Conservation (phyloP, 2,113 vertebrate genomes). For the Xenus cinereus region DNA sequence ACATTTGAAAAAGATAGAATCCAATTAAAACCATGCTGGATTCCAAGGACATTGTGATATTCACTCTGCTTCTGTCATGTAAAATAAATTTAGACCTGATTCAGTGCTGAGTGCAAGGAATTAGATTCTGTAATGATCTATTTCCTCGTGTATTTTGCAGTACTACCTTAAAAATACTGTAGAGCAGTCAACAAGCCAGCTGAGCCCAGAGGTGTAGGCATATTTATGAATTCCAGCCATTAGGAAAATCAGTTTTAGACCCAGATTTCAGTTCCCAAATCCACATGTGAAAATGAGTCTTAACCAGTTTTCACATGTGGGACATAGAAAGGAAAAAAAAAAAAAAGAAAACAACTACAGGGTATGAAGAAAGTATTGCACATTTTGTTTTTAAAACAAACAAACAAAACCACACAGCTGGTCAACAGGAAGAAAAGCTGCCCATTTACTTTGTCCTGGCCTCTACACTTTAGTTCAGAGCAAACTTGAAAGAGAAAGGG, state of each 20-base stretch:
- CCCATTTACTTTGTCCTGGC: background rate
- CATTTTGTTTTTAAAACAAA: background rate
- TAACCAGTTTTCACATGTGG: background rate
- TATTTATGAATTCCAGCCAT: background rate
- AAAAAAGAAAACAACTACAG: background rate
- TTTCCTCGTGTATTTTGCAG: slow-evolving; percentile 13
- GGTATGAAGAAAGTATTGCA: background rate
- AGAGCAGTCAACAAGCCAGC: background rate
- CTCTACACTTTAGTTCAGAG: background rate
- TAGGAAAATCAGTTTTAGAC: background rate
- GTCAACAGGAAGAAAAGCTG: background rate
- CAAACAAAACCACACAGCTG: background rate
- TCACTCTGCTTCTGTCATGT: slow-evolving; percentile 36
- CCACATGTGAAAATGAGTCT: background rate
- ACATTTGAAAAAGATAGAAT: slow-evolving; percentile 52
- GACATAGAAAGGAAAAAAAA: background rate
- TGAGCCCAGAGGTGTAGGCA: background rate
- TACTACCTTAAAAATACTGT: background rate
- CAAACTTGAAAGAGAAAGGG: rapidly evolving
- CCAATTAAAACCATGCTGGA: slow-evolving; percentile 54
- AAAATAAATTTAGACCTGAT: slow-evolving; percentile 40
- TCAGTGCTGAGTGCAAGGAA: slow-evolving; percentile 12
- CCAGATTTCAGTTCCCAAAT: background rate
- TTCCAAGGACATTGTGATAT: slow-evolving; percentile 37
- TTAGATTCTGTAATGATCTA: slow-evolving; percentile 43